Percentiles rank a stretch among this genome's conserved stretches.
These are phyloP conservation scores for Clivina fossor DNA, from an alignment of 2,888 invertebrate genomes.

Conservation along the genomic window DNA sequence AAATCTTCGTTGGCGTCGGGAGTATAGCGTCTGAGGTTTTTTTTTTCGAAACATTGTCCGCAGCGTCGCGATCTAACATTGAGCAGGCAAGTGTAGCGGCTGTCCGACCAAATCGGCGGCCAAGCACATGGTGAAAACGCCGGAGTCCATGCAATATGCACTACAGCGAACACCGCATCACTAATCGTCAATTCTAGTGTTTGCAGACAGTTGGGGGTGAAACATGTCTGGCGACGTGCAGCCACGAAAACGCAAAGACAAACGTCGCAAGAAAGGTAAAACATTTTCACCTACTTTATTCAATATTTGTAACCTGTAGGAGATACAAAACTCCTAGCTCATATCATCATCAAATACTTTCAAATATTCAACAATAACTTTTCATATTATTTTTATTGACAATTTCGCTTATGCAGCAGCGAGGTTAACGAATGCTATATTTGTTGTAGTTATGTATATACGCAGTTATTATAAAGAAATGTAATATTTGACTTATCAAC, in stretches of 20 bases:
- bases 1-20: background rate
- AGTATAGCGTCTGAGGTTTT: background rate
- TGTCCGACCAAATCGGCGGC: background rate
- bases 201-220: slow-evolving; percentile 41
- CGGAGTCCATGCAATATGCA: too few species aligned
- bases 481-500: slow-evolving; percentile 23
- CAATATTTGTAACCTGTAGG: too few species aligned
- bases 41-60: background rate
- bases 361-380: too few species aligned
- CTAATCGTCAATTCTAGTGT: slow-evolving; percentile 13
- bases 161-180: too few species aligned
- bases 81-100: background rate
- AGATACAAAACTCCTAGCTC: too few species aligned
- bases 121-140: slow-evolving; percentile 18
- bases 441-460: slow-evolving; percentile 3
- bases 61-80: background rate
- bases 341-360: too few species aligned
- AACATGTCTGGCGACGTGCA: slow-evolving; percentile 86
- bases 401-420: too few species aligned
- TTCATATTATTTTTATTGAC: too few species aligned
- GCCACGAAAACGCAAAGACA: slow-evolving; percentile 83
- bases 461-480: slow-evolving; percentile 18
- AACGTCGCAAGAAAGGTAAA: slow-evolving; percentile 79
- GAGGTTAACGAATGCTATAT: background rate
- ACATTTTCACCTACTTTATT: background rate